Evolutionary conservation across 2,113 vertebrate genomes (phyloP).

Genomic region (Clupea harengus): DNA sequence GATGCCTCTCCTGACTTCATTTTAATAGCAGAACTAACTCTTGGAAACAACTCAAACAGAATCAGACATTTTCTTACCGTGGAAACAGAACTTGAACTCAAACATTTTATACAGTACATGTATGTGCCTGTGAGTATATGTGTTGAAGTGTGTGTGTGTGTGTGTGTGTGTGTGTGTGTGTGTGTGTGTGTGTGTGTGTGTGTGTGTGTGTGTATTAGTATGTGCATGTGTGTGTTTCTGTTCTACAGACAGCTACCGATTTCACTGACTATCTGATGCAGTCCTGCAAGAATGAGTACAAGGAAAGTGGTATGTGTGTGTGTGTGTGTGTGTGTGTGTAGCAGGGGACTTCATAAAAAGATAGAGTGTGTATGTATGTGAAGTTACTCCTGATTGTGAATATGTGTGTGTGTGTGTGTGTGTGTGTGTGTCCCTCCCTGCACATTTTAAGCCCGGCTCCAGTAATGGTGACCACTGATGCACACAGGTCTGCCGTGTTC

Average conservation of each 20-base stretch:
- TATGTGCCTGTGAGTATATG: no score
- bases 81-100: no score
- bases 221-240: not conserved
- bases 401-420: conserved; percentile 3
- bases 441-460: not conserved
- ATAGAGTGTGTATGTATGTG: not conserved
- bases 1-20: not conserved
- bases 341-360: not conserved
- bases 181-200: conserved; percentile 19
- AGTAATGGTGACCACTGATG: conserved; percentile 9
- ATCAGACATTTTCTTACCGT: no score
- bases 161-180: not conserved
- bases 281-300: no score
- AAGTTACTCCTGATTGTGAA: conserved; percentile 4
- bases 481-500: conserved; percentile 13
- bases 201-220: not conserved
- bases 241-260: no score
- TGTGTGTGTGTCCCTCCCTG: not conserved
- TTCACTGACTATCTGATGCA: no score
- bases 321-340: conserved; percentile 9
- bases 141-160: not conserved
- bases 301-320: conserved; percentile 1
- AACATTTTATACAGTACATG: no score
- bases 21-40: no score
- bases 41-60: no score